Base-by-base conservation (phyloP, 2,888 invertebrate genomes). In the Cryptocephalus primarius region DNA sequence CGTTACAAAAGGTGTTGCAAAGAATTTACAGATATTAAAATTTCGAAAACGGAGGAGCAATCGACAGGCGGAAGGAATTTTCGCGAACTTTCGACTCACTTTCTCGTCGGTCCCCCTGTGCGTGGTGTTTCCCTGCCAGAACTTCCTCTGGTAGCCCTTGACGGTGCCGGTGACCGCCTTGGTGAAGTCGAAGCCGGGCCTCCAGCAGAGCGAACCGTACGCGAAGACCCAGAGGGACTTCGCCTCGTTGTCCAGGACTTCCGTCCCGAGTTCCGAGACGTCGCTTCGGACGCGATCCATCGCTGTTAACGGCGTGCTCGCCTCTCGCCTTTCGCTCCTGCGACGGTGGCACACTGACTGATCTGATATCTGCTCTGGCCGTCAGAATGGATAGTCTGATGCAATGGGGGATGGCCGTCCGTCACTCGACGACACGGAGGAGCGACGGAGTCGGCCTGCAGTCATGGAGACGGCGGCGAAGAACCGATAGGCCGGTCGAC, bases 121-220 rank as follows among this genome's bases (percentile, higher is more conserved):
- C 8, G 85, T 84, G 0, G 84, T 79, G 64, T 88, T 88, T 39
- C 88, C 90, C 71, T 96, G 95, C 92, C 93, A 96, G 70, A 95
- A 95, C 65, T 86, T 77, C 57, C 94, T 75, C 9, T 80, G 76
- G 66, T 82, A 94, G 2, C 91, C 92, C 56, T 77, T 78, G 9
- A 90, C 77, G 63, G 83, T 85, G n/a, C 96, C 95, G 10, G 84
- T 82, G 10, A 88, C 72, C 48, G 85, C 85, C 61, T 82, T 80
- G 59, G 81, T 77, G 66, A 83, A 92, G 44, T 84, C 82, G 67
- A 96, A 95, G 44, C 95, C 94, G 0, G 91, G 91, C 70, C 88
- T 82, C 95, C 95, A 96, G 71, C 94, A 89, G 42, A 96, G 71
- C 0, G 93, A 94, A 4, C 96, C 96, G 62, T 96, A 96, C 1